These are phyloP conservation scores for Tetanocera ferruginea DNA, from an alignment of 2,888 invertebrate species.

Conservation along the genomic window DNA sequence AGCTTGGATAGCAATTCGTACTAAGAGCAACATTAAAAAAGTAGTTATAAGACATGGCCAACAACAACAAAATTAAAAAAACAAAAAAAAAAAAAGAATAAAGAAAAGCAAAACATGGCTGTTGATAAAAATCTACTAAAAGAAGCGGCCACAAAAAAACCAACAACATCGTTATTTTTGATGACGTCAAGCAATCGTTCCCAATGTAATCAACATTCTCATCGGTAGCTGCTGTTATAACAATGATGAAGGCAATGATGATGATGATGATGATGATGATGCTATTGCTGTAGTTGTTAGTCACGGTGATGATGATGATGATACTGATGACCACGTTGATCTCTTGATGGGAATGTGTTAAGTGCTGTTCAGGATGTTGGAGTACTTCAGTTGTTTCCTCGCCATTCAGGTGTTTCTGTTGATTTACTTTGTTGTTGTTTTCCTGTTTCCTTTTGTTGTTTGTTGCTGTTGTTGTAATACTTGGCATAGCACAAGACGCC, in stretches of 20 bases:
- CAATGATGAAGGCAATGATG: neutral
- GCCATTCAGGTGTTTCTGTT: neutral
- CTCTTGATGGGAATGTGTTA: slow-evolving; percentile 30
- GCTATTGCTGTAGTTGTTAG: neutral
- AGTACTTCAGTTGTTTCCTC: slow-evolving; percentile 3
- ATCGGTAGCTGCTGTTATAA: neutral
- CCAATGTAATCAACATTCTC: neutral
- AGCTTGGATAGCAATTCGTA: too few species aligned
- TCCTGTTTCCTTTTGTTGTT: neutral
- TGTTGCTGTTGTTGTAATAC: too few species aligned
- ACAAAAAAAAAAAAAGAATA: neutral
- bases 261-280: neutral
- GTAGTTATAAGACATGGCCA: too few species aligned
- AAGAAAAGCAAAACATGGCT: neutral
- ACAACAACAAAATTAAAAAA: neutral
- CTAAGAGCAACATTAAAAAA: neutral
- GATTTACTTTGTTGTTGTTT: neutral
- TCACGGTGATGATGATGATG: neutral
- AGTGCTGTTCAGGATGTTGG: slow-evolving; percentile 23
- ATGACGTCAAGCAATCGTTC: neutral
- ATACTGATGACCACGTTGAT: slow-evolving; percentile 8
- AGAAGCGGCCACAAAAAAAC: too few species aligned
- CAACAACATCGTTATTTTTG: slow-evolving; percentile 8
- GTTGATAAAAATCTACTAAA: neutral
- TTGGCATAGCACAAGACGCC: too few species aligned